Evolutionary conservation across 2,888 invertebrate genomes (phyloP).

Genomic region (Thymelicus lineola): DNA sequence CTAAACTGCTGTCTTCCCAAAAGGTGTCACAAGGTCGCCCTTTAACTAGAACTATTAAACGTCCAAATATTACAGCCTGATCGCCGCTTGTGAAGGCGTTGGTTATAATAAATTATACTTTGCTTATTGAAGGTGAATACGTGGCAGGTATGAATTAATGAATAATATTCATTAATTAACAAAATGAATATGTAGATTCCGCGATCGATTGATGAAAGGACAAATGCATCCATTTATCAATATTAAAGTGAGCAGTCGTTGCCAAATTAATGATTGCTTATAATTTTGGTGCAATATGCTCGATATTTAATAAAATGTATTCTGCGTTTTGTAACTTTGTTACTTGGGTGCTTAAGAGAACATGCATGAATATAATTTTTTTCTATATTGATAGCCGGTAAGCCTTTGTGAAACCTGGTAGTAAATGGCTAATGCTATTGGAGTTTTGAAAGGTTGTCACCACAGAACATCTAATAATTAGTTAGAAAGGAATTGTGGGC

Average conservation of each 20-base stretch:
- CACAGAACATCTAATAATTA: no score
- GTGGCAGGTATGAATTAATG: constrained; percentile 5
- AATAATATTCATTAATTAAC: constrained; percentile 8
- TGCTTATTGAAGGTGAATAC: neutral
- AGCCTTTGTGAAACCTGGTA: no score
- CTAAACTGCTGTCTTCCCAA: neutral
- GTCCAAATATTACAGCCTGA: neutral
- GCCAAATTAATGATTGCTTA: neutral
- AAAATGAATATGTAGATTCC: neutral
- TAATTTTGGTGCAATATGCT: neutral
- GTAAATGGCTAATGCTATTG: no score
- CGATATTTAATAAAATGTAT: neutral
- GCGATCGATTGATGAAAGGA: constrained; percentile 6
- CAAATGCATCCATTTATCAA: constrained; percentile 9
- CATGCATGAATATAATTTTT: no score
- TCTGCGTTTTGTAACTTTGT: neutral
- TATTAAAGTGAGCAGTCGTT: neutral
- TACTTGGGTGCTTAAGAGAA: no score
- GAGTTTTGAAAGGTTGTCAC: no score
- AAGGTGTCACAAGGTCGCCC: neutral
- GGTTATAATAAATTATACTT: neutral
- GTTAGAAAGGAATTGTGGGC: no score
- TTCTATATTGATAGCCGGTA: no score
- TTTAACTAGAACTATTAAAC: neutral
- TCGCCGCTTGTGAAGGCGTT: neutral